These are phyloP conservation scores for Macrobrachium nipponense DNA, from an alignment of 1,140 invertebrate species.

Conservation along the genomic window DNA sequence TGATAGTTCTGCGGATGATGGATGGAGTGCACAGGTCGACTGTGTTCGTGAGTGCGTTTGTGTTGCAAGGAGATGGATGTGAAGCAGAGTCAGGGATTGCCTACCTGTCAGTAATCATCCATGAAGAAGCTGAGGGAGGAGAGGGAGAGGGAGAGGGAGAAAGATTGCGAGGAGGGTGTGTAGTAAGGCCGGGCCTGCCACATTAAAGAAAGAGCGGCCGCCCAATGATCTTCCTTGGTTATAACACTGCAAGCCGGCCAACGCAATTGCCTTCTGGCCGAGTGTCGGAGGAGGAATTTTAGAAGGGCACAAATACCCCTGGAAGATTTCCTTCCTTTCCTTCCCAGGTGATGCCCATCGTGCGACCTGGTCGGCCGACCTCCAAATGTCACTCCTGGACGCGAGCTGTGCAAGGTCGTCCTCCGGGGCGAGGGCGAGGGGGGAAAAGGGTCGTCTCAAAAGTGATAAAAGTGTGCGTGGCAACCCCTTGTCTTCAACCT, in stretches of 20 bases:
- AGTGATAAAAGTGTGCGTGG: background rate
- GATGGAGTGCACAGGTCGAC: too few species aligned
- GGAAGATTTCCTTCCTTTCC: background rate
- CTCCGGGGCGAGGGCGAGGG: too few species aligned
- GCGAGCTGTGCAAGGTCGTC: too few species aligned
- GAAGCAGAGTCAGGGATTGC: too few species aligned
- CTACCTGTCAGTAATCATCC: too few species aligned
- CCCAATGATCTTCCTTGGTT: constrained; percentile 6
- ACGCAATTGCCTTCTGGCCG: constrained; percentile 6
- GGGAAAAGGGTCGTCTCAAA: too few species aligned
- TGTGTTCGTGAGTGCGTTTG: too few species aligned
- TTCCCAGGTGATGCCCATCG: background rate
- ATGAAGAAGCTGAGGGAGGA: too few species aligned
- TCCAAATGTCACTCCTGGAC: too few species aligned
- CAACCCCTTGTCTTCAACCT: constrained; percentile 11
- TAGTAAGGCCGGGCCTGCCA: background rate
- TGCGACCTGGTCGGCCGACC: too few species aligned
- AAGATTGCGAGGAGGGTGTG: background rate
- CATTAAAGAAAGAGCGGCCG: background rate
- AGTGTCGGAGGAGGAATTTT: background rate
- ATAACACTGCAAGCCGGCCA: constrained; percentile 6
- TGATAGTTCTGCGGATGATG: too few species aligned
- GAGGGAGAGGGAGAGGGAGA: background rate
- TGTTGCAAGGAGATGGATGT: too few species aligned
- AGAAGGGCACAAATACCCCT: background rate